Conservation (phyloP, 1,140 invertebrate genomes). For the Caerostris darwini region DNA sequence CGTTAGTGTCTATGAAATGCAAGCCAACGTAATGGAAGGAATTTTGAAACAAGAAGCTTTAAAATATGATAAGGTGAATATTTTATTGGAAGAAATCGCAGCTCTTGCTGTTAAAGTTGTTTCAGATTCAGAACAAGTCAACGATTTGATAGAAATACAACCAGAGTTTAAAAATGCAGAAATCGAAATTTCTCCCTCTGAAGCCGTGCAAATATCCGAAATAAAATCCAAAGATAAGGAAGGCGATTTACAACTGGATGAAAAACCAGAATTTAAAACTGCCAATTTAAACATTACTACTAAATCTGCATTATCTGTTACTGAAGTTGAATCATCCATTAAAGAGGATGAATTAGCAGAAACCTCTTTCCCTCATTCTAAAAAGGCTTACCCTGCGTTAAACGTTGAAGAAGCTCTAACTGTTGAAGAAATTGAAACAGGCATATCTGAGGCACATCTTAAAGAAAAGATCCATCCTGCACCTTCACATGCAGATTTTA, state of each 20-base stretch:
- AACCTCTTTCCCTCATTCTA: constrained; percentile 27
- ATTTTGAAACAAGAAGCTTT: constrained; percentile 6
- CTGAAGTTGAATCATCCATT: constrained; percentile 46
- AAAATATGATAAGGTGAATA: constrained; percentile 34
- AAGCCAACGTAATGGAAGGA: constrained; percentile 62
- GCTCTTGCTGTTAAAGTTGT: constrained; percentile 61
- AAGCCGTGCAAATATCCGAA: constrained; percentile 69
- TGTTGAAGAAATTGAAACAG: constrained; percentile 78
- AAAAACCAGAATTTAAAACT: neutral
- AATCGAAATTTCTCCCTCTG: neutral
- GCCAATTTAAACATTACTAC: constrained; percentile 15
- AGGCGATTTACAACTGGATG: constrained; percentile 38
- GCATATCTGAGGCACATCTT: constrained; percentile 77
- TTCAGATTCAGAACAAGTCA: constrained; percentile 6
- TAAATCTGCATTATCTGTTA: constrained; percentile 56
- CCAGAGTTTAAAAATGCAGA: constrained; percentile 20
- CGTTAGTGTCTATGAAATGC: constrained; percentile 57
- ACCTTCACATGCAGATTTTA: constrained; percentile 45
- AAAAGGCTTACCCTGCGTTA: constrained; percentile 76
- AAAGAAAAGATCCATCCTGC: constrained; percentile 68
- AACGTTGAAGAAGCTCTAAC: constrained; percentile 75
- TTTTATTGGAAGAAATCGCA: constrained; percentile 47
- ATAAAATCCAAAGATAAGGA: constrained; percentile 45
- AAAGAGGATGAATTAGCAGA: constrained; percentile 75
- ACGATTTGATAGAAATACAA: constrained; percentile 16